Evolutionary conservation across 2,113 vertebrate species (phyloP).

Genomic region (Campylorhamphus procurvoides): DNA sequence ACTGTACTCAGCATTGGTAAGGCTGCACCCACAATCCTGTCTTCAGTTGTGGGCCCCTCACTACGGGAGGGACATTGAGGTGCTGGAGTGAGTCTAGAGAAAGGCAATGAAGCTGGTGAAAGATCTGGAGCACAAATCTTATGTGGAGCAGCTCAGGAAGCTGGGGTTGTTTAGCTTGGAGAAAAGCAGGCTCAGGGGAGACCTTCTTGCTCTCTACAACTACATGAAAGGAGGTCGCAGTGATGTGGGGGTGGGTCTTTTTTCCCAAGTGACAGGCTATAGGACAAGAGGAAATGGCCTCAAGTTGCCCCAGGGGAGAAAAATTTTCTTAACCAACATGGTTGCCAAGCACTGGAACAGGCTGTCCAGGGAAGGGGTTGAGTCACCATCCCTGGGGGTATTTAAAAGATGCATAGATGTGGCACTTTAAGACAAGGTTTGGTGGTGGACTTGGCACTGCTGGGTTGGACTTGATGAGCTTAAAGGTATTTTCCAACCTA

Average conservation of each 20-base stretch:
- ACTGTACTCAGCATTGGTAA: not conserved
- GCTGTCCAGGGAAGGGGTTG: not conserved
- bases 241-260: not conserved
- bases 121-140: not conserved
- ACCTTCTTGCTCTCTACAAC: not conserved
- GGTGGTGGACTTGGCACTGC: not conserved
- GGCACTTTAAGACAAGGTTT: not conserved
- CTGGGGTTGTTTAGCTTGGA: not conserved
- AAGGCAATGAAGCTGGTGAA: not conserved
- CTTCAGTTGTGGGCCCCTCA: not conserved
- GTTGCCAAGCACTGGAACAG: not conserved
- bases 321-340: not conserved
- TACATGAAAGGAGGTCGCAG: not conserved
- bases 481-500: not conserved
- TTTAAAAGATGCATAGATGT: not conserved
- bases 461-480: not conserved
- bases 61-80: not conserved
- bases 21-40: fast-evolving
- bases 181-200: not conserved
- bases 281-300: not conserved
- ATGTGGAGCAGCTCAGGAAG: not conserved
- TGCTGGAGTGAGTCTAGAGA: not conserved
- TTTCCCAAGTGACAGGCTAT: not conserved
- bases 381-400: not conserved
- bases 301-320: not conserved